Evolutionary conservation across 2,113 vertebrate species (phyloP).

Genomic region (Nipponia nippon): DNA sequence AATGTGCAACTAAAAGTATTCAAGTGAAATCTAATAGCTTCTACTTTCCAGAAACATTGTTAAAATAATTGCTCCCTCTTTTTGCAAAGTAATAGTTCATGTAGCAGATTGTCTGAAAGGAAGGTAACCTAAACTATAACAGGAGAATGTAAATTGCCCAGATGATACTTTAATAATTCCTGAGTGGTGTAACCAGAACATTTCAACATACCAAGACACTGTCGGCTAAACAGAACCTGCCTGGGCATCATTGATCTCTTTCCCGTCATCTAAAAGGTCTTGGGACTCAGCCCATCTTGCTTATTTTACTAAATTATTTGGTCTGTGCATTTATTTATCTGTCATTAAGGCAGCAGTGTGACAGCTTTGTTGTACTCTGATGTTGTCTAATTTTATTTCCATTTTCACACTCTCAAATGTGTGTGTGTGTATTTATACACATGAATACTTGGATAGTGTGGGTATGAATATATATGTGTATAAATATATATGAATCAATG

Average conservation of each 20-base stretch:
- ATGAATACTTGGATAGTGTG: background rate
- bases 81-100: conserved; percentile 29
- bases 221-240: background rate
- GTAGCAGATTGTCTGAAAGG: background rate
- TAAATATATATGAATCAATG: background rate
- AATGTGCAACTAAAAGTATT: conserved; percentile 58
- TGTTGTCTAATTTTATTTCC: conserved; percentile 27
- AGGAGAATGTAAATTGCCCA: background rate
- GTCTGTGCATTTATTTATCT: background rate
- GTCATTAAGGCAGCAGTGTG: conserved; percentile 5
- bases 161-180: background rate
- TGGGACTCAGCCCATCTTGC: background rate
- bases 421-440: background rate
- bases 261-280: conserved; percentile 11
- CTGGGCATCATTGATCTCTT: background rate
- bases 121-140: conserved; percentile 24
- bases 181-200: background rate
- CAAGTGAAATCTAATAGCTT: conserved; percentile 60
- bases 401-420: background rate
- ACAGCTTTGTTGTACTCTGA: conserved; percentile 21
- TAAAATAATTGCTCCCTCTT: conserved; percentile 64
- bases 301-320: conserved; percentile 42
- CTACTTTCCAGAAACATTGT: conserved; percentile 48
- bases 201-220: background rate
- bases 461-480: background rate